Evolutionary conservation across 2,113 vertebrate species (phyloP).

Genomic region (Salvelinus fontinalis): DNA sequence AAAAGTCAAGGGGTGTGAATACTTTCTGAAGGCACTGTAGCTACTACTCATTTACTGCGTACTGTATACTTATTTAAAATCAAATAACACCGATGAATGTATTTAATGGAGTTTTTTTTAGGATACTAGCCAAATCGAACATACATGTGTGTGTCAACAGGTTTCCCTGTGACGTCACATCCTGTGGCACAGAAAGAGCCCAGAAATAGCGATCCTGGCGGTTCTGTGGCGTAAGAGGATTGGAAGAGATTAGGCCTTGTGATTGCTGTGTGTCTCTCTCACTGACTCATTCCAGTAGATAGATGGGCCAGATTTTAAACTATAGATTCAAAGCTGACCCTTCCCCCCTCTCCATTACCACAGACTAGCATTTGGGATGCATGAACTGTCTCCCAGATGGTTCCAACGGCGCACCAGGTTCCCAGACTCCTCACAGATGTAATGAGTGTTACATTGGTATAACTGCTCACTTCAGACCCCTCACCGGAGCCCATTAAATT

Average conservation of each 20-base stretch:
- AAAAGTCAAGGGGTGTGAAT: too few species aligned
- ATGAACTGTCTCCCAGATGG: neutral
- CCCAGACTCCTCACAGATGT: neutral
- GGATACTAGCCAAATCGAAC: neutral
- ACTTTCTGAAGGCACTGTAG: too few species aligned
- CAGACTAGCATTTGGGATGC: neutral
- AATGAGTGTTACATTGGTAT: neutral
- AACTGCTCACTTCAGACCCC: neutral
- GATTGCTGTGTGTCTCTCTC: slow-evolving; percentile 56
- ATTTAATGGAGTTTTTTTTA: neutral
- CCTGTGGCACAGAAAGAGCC: slow-evolving; percentile 56
- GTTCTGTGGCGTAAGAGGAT: slow-evolving; percentile 71
- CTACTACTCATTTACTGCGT: too few species aligned
- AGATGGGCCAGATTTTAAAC: slow-evolving; percentile 29
- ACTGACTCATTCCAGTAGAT: slow-evolving; percentile 15
- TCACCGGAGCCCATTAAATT: neutral
- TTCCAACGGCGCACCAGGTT: neutral
- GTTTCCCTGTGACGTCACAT: slow-evolving; percentile 42
- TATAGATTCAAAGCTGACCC: slow-evolving; percentile 35
- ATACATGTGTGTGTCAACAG: slow-evolving; percentile 19
- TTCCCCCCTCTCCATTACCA: neutral
- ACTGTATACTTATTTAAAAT: too few species aligned
- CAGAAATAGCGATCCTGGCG: slow-evolving; percentile 61
- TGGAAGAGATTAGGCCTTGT: slow-evolving; percentile 71
- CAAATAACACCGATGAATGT: neutral